phyloP scores from a whole-genome alignment of 1,140 invertebrate genomes.

The Pentalonia nigronervosa region DNA sequence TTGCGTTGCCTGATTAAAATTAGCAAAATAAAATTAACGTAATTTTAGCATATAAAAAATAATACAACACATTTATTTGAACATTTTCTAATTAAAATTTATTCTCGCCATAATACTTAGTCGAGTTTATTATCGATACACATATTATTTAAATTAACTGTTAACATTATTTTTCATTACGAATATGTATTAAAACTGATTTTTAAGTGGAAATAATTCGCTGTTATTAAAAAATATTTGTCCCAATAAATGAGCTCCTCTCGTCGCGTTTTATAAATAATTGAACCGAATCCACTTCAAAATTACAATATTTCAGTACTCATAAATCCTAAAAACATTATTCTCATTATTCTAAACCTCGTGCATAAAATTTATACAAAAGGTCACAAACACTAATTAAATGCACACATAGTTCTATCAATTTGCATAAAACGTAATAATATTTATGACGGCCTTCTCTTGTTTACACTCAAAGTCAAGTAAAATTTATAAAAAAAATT shows the following conservation, averaged over 20 bases:
- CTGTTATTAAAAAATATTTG: not conserved
- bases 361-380: not conserved
- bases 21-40: too few species aligned
- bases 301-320: not conserved
- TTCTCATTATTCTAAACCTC: not conserved
- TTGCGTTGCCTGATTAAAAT: too few species aligned
- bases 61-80: not conserved
- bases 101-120: not conserved
- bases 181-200: not conserved
- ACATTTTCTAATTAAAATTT: not conserved
- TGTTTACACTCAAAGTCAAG: not conserved
- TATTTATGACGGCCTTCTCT: not conserved
- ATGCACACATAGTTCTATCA: not conserved
- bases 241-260: not conserved
- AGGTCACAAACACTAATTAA: not conserved
- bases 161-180: not conserved
- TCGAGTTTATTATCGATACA: not conserved
- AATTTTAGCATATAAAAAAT: not conserved
- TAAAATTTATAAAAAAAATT: too few species aligned
- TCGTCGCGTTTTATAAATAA: not conserved
- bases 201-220: not conserved
- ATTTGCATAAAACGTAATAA: not conserved
- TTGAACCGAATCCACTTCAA: not conserved
- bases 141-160: not conserved
- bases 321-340: not conserved